Evolutionary conservation across 2,797 vertebrate genomes (phyloP).

Genomic region (Halcyon smyrnensis): DNA sequence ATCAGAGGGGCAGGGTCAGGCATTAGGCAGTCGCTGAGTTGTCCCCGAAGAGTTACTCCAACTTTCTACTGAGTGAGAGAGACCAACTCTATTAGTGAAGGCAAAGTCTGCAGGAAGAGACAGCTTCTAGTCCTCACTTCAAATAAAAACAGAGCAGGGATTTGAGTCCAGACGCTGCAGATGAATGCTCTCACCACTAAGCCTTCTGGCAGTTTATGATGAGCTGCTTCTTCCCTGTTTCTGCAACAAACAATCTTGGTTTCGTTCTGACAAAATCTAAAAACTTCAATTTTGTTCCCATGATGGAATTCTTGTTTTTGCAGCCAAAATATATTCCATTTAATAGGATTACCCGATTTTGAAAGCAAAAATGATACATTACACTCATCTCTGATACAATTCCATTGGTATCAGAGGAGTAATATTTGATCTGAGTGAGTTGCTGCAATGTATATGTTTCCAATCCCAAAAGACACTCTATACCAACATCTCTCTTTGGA

Average conservation of each 20-base stretch:
- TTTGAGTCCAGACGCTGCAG: neutral
- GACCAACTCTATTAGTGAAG: neutral
- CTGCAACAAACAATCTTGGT: neutral
- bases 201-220: neutral
- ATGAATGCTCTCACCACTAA: neutral
- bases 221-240: neutral
- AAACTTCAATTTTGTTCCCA: fast-evolving
- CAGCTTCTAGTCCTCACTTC: neutral
- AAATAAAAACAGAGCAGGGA: neutral
- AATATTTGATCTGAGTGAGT: neutral
- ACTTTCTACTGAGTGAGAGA: neutral
- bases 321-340: neutral
- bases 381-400: neutral
- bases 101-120: neutral
- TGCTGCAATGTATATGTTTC: neutral
- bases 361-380: neutral
- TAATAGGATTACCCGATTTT: neutral
- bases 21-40: neutral
- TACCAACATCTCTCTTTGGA: neutral
- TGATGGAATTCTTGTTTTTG: neutral
- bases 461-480: neutral
- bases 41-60: neutral
- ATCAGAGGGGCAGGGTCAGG: neutral
- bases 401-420: neutral
- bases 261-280: neutral